phyloP scores from a whole-genome alignment of 2,888 invertebrate species.

The Thalpophila matura region DNA sequence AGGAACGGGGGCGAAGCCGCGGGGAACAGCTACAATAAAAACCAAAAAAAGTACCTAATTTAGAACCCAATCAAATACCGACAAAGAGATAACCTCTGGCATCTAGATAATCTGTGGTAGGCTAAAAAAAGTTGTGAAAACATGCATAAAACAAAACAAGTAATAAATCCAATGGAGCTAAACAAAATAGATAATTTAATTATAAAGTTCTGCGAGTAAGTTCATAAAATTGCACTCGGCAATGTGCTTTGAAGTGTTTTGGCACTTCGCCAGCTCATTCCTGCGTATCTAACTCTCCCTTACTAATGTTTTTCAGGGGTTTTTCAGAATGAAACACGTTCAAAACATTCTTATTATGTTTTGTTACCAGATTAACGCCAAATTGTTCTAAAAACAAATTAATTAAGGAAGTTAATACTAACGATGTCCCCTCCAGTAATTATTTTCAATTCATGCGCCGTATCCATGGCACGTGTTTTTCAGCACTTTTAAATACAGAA shows the following conservation, averaged over 20 bases:
- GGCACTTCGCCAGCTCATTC: conserved; percentile 1
- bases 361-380: neutral
- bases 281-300: neutral
- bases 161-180: no score
- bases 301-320: conserved; percentile 1
- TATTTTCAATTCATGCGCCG: conserved; percentile 40
- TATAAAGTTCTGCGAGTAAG: neutral
- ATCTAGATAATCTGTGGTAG: no score
- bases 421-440: conserved; percentile 26
- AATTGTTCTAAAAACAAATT: neutral
- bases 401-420: conserved; percentile 13
- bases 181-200: no score
- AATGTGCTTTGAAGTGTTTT: neutral
- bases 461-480: conserved; percentile 9
- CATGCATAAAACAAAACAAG: no score
- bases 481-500: conserved; percentile 21
- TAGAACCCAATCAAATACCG: no score
- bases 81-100: no score
- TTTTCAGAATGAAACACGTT: neutral
- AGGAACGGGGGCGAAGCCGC: no score
- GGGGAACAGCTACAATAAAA: no score
- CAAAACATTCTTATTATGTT: neutral
- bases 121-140: no score
- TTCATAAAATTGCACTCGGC: neutral
- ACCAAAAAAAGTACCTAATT: no score